Evolutionary conservation across 2,888 invertebrate genomes (phyloP).

Genomic region (Mimumesa dahlbomi): DNA sequence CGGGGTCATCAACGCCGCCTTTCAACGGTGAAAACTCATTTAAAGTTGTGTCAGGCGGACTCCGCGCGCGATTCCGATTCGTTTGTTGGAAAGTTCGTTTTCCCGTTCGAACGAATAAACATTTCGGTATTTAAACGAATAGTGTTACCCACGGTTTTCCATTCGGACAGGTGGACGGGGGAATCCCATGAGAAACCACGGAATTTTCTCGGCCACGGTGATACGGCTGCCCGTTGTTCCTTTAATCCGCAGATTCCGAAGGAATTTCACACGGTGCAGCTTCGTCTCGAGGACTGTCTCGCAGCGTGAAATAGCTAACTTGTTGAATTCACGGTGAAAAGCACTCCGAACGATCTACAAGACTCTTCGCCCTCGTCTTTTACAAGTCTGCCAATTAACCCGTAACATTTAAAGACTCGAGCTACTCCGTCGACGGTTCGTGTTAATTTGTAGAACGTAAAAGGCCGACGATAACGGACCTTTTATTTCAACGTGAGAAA

Average conservation of each 20-base stretch:
- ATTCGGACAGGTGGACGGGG: no score
- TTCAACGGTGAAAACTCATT: no score
- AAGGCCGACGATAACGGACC: neutral
- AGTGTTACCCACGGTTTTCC: neutral
- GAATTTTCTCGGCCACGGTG: no score
- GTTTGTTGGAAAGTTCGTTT: no score
- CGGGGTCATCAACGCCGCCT: no score
- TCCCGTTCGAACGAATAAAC: neutral
- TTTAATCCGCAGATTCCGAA: conserved; percentile 51
- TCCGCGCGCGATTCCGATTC: neutral
- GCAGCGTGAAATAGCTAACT: conserved; percentile 47
- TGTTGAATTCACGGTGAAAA: conserved; percentile 46
- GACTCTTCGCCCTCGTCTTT: conserved; percentile 8
- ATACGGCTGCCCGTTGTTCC: conserved; percentile 37
- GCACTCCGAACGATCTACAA: conserved; percentile 3
- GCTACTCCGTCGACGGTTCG: neutral
- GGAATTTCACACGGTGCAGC: conserved; percentile 26
- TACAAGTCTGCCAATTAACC: conserved; percentile 28
- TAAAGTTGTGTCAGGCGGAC: neutral
- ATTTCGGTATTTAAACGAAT: conserved; percentile 1
- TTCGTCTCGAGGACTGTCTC: conserved; percentile 25
- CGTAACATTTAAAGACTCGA: conserved; percentile 32
- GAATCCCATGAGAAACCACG: no score
- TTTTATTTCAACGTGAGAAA: neutral
- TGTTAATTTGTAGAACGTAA: neutral